Evolutionary conservation across 1,140 invertebrate species (phyloP).

Genomic region (Oppia nitens): DNA sequence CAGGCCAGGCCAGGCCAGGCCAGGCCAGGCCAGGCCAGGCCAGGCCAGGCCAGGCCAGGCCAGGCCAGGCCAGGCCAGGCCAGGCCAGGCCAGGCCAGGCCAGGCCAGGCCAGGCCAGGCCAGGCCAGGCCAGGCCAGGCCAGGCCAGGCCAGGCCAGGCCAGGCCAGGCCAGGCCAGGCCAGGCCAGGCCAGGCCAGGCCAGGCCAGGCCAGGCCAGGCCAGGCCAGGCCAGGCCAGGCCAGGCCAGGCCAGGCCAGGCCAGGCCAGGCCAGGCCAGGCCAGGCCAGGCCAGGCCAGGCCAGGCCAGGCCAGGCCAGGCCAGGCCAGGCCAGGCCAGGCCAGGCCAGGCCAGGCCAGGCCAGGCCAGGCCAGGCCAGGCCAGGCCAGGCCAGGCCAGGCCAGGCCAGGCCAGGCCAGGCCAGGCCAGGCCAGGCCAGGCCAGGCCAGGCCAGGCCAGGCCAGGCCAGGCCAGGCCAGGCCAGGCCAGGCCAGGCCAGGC

Average conservation of each 20-base stretch:
- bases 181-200: conserved; percentile 20
- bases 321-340: conserved; percentile 22
- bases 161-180: conserved; percentile 20
- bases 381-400: conserved; percentile 21
- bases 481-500: conserved; percentile 21
- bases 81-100: conserved; percentile 20
- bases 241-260: conserved; percentile 21
- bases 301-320: conserved; percentile 23
- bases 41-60: conserved; percentile 21
- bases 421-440: conserved; percentile 21
- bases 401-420: conserved; percentile 20
- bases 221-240: conserved; percentile 21
- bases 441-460: conserved; percentile 21
- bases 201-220: conserved; percentile 21
- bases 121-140: conserved; percentile 19
- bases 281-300: conserved; percentile 20
- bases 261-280: conserved; percentile 23
- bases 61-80: conserved; percentile 23
- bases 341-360: conserved; percentile 23
- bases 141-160: conserved; percentile 23
- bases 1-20: conserved; percentile 21
- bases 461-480: conserved; percentile 17
- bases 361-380: conserved; percentile 21
- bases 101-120: conserved; percentile 21
- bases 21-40: conserved; percentile 20